Evolutionary conservation across 2,797 vertebrate genomes (phyloP), one percentile per base, ranked within the genome.

Genomic region (Cryptoblepharus egeriae): DNA sequence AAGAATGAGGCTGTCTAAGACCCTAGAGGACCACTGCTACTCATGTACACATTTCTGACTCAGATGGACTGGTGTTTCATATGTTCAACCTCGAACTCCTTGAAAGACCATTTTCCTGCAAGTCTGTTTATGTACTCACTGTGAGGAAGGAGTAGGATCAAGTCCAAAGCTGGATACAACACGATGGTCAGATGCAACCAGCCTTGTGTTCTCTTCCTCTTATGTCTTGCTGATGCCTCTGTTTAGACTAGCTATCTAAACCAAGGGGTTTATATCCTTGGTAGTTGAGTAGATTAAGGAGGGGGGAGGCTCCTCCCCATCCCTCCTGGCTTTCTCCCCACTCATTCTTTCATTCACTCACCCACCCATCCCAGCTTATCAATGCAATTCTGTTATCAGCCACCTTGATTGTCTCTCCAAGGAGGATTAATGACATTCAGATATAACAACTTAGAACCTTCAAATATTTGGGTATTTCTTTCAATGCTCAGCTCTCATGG

Each of bases 181-280:
- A 18, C 16, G 60, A 49, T n/a, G 30, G 9, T 5, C 11, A 39
- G 42, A 26, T 37, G 52, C 52, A 55, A 55, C 49, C 22, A 52
- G 81, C 10, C 8, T 42, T 72, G 37, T 5, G n/a, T 30, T 35
- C 20, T 68, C 61, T 79, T 68, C 69, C 65, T 35, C 24, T 64
- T 49, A 8, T n/a, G 22, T 30, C 42, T 37, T 63, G 57, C 57
- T 37, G 77, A 28, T 70, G 60, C 55, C 63, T 78, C 61, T 74
- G 55, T 52, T 8, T n/a, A n/a, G n/a, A 55, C 22, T 32, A 42
- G 79, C 85, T 67, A 57, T 71, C 24, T 75, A 64, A 63, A 64
- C 80, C 80, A 39, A 55, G 82, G 82, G 55, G n/a, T 85, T 91
- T 91, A 89, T 91, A 91, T 85, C 63, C 82, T 77, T 79, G 85